These are phyloP conservation scores for Leptura quadrifasciata DNA, from an alignment of 2,888 invertebrate species.

Conservation along the genomic window DNA sequence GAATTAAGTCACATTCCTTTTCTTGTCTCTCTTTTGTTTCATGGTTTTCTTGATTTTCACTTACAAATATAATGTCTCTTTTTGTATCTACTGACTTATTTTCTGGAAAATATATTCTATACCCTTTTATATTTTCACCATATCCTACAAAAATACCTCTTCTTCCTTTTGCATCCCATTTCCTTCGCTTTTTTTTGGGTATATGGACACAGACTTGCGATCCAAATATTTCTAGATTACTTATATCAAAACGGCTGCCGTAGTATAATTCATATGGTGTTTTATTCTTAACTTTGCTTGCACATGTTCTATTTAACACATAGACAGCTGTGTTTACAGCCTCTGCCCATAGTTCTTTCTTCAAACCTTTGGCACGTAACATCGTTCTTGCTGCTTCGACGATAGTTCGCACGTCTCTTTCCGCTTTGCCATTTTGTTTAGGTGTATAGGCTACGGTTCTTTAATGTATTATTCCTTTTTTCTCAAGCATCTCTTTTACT, in stretches of 20 bases:
- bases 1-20: too few relatives aligned
- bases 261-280: neutral
- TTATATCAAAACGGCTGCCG: neutral
- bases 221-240: neutral
- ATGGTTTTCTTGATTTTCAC: too few relatives aligned
- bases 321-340: conserved; percentile 6
- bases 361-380: neutral
- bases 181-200: neutral
- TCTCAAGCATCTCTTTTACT: neutral
- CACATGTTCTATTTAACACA: conserved; percentile 15
- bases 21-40: too few relatives aligned
- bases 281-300: conserved; percentile 6
- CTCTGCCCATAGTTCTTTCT: conserved; percentile 20
- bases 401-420: too few relatives aligned
- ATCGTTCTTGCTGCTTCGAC: too few relatives aligned
- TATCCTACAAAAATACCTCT: neutral
- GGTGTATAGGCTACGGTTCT: neutral
- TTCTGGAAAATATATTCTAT: too few relatives aligned
- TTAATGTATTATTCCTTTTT: conserved; percentile 8
- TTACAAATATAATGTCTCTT: too few relatives aligned
- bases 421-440: too few relatives aligned
- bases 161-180: neutral
- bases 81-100: too few relatives aligned
- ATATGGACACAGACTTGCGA: neutral
- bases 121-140: neutral